Base-by-base conservation (phyloP, 2,797 vertebrate species). In the Oryzias sinensis region DNA sequence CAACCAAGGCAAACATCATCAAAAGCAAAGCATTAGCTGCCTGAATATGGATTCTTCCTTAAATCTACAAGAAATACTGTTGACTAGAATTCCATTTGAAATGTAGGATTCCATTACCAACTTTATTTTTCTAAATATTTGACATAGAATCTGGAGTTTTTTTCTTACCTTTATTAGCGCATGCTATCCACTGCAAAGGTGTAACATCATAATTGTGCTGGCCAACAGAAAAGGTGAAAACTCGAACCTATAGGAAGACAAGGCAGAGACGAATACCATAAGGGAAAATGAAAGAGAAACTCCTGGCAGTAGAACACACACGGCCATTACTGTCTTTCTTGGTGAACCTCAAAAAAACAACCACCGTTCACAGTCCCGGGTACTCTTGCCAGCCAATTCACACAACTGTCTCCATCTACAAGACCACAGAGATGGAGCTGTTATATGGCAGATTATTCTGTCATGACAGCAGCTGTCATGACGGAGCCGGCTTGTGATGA, bases 171-270 rank as follows among this genome's bases (percentile, higher is more conserved):
- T 98, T 99, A 87, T 99, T 99, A 74, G 95, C 93, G 5, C 97
- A 99, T 15, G 97, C 97, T 84, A 99, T 99, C 97, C 97, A 98
- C 88, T 99, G 96, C 87, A 99, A 83, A 0, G 97, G 97, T 1
- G 96, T 98, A 81, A 99, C 96, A 0, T 99, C 97, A 0, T 99
- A 99, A 87, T 98, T 99, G 83, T 99, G 97, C 84, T 99, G 97
- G 8, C 97, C 97, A 0, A 99, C 97, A 0, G 97, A 98, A 88
- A 99, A 99, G 17, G 97, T 99, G 85, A 99, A 99, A 57, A 99
- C 97, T 0, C 96, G 93, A 17, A 99, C 96, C 97, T 99, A 87
- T 27, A 67, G 47, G 9, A 33, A 55, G 25, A 58, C 58, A 70
- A 70, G 49, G 20, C 66, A 37, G 5, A 67, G 22, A 64, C 0